Base-by-base conservation (phyloP, 1,140 invertebrate species). In the Monomorium pharaonis region DNA sequence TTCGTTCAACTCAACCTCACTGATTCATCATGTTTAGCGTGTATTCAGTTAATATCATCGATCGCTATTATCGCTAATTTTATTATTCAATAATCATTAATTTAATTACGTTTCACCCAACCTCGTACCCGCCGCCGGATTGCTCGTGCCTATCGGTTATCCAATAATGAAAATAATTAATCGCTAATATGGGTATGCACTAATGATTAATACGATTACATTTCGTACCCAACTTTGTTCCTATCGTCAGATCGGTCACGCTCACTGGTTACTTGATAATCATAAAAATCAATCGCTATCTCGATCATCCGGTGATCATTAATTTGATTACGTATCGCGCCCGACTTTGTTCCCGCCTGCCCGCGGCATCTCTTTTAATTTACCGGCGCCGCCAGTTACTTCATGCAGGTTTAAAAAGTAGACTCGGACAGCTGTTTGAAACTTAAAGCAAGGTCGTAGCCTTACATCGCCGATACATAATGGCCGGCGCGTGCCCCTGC, bases 371-470 rank as follows among this genome's bases (percentile, higher is more conserved):
- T 70, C 30, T 67, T 58, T 30, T 74, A 58, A 63, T 85, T 33
- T 62, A 44, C 37, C 67, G 37, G 27, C 51, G 67, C 78, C 37
- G 27, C 18, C 37, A 47, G 69, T 56, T 70, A 85, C 77, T 85
- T 86, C 30, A 47, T 80, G 76, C 63, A 84, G 85, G 75, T 88
- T 92, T 88, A 87, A 91, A 92, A 87, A 85, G 80, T 87, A 76
- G 81, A 85, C 88, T 81, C 88, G 86, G 92, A 92, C 92, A 93
- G 92, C 92, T 94, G 92, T 93, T 93, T 86, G 87, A 93, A 89
- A 89, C 91, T 93, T 91, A 89, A 92, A 93, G 90, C 91, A 94
- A 94, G 93, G 92, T 93, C 93, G 91, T 87, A 91, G 86, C 85
- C 87, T 92, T 92, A 90, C 84, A 70, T 89, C 24, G 51, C 24